Evolutionary conservation across 2,888 invertebrate species (phyloP).

Genomic region (Aphodius granarius): DNA sequence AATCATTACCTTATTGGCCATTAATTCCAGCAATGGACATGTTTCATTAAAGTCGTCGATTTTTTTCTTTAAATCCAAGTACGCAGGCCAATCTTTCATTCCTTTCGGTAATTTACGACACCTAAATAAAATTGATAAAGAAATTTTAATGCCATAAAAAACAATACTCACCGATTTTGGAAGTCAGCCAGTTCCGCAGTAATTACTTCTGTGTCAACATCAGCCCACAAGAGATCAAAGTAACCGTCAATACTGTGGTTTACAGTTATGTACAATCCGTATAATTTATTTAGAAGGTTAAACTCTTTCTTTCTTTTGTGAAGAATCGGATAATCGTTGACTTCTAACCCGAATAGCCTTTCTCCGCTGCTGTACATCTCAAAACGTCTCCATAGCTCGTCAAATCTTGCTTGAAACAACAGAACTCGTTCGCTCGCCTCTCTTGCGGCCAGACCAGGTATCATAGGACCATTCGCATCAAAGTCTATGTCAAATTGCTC

Average conservation of each 20-base stretch:
- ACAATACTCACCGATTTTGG: constrained; percentile 68
- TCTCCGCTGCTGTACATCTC: constrained; percentile 85
- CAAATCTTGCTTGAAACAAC: constrained; percentile 77
- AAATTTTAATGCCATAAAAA: background rate
- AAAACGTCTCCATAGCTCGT: constrained; percentile 79
- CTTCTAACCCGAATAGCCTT: constrained; percentile 79
- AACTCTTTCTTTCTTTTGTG: constrained; percentile 81
- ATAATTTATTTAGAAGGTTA: constrained; percentile 80
- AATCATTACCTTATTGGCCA: constrained; percentile 72
- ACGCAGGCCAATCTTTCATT: constrained; percentile 89
- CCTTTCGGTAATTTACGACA: constrained; percentile 82
- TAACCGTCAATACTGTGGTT: constrained; percentile 86
- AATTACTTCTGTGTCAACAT: constrained; percentile 82
- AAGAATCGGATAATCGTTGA: constrained; percentile 80
- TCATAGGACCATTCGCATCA: constrained; percentile 81
- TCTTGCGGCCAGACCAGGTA: constrained; percentile 76
- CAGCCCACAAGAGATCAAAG: constrained; percentile 81
- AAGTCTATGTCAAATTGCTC: constrained; percentile 72
- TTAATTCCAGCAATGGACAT: constrained; percentile 81
- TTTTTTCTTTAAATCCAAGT: constrained; percentile 79
- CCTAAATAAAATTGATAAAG: background rate
- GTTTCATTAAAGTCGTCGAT: constrained; percentile 91
- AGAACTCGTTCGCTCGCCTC: constrained; percentile 84
- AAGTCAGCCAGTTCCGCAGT: constrained; percentile 79
- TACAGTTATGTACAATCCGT: constrained; percentile 77